Percentiles rank a stretch among this genome's conserved stretches.
Evolutionary conservation across 2,113 vertebrate species (phyloP).

Genomic region (Alectura lathami): DNA sequence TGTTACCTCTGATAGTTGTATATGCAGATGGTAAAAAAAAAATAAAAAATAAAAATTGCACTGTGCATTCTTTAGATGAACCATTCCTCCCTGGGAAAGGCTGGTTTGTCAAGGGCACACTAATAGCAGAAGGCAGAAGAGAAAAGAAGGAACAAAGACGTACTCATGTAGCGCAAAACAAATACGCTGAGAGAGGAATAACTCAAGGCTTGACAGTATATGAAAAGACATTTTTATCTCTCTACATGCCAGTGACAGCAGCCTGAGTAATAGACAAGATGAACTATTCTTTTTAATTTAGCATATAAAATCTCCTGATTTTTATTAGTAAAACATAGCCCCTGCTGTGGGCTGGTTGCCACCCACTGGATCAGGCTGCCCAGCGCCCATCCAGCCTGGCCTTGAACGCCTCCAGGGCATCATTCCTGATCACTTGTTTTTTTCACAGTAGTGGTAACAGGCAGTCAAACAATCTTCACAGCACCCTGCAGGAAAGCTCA

Average conservation of each 20-base stretch:
- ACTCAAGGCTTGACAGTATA: conserved; percentile 4
- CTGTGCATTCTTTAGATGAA: neutral
- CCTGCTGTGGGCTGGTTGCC: no score
- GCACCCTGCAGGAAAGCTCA: neutral
- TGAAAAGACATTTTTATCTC: conserved; percentile 6
- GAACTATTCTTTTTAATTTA: neutral
- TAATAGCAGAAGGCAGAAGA: neutral
- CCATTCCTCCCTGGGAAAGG: neutral
- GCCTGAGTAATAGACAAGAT: neutral
- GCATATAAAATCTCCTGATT: neutral
- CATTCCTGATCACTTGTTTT: neutral
- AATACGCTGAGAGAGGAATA: neutral
- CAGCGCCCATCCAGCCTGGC: no score
- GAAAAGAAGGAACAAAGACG: neutral
- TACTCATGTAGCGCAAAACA: neutral
- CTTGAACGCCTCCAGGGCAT: no score
- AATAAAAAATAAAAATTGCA: neutral
- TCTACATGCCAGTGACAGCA: neutral
- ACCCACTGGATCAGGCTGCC: neutral
- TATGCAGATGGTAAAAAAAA: conserved; percentile 19
- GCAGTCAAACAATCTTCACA: neutral
- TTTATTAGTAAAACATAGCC: neutral
- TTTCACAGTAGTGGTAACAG: neutral
- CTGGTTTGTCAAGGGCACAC: neutral
- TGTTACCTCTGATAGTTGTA: conserved; percentile 1